Evolutionary conservation across 2,888 invertebrate species (phyloP).

Genomic region (Tillus elongatus): DNA sequence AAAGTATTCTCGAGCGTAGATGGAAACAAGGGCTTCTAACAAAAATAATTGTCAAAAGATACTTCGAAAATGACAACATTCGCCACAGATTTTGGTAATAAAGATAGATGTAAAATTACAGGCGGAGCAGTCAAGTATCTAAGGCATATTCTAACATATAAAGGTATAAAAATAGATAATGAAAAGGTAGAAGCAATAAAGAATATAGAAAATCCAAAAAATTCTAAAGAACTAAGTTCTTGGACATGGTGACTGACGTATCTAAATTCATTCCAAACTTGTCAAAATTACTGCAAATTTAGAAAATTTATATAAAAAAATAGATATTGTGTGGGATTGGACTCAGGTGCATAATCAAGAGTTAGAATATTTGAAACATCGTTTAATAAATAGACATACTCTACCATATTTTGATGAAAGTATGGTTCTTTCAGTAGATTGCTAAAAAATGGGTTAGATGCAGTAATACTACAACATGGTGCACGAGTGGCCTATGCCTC

Average conservation of each 20-base stretch:
- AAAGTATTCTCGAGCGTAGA: background rate
- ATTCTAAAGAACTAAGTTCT: background rate
- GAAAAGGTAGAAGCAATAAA: slow-evolving; percentile 2
- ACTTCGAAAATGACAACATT: slow-evolving; percentile 1
- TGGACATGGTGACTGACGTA: slow-evolving; percentile 12
- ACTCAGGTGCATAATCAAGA: slow-evolving; percentile 10
- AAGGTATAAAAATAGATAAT: slow-evolving; percentile 1
- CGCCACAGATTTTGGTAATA: slow-evolving; percentile 4
- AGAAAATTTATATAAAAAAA: slow-evolving; percentile 6
- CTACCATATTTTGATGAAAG: slow-evolving; percentile 11
- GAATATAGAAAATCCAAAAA: slow-evolving; percentile 5
- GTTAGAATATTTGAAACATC: slow-evolving; percentile 13
- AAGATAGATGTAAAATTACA: slow-evolving; percentile 5
- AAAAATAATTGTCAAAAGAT: background rate
- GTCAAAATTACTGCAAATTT: slow-evolving; percentile 12
- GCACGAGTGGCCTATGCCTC: slow-evolving; percentile 25
- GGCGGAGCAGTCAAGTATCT: background rate
- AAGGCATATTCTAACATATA: background rate
- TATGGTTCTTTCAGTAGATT: slow-evolving; percentile 19
- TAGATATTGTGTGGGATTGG: slow-evolving; percentile 13
- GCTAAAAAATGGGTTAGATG: slow-evolving; percentile 18
- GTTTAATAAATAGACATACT: slow-evolving; percentile 11
- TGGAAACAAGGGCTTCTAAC: background rate
- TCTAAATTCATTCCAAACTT: slow-evolving; percentile 13
- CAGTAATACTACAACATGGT: slow-evolving; percentile 23